A percentile compares a stretch with the other conserved stretches of the same genome.
phyloP scores from a whole-genome alignment of 2,113 vertebrate species.

The Phaethornis superciliosus region DNA sequence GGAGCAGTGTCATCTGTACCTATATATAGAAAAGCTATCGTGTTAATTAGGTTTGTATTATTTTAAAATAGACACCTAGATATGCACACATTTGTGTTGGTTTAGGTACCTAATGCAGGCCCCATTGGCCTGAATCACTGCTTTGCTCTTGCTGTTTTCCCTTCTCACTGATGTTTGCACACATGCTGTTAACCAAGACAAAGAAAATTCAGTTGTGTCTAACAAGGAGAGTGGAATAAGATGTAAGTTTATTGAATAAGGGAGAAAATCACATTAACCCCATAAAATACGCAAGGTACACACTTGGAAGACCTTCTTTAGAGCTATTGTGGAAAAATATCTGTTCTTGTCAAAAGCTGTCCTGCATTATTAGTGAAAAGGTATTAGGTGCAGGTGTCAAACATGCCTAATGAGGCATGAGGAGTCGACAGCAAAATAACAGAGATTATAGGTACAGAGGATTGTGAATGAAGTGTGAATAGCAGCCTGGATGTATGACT shows the following conservation, averaged over 20 bases:
- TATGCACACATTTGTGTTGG: neutral
- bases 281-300: neutral
- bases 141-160: neutral
- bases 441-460: slow-evolving; percentile 74
- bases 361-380: slow-evolving; percentile 65
- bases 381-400: slow-evolving; percentile 79
- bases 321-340: slow-evolving; percentile 61
- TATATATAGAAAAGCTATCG: slow-evolving; percentile 51
- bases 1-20: neutral
- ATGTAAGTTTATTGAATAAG: slow-evolving; percentile 25
- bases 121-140: neutral
- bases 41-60: slow-evolving; percentile 45
- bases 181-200: neutral
- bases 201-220: neutral
- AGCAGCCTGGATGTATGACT: slow-evolving; percentile 70
- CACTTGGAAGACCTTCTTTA: slow-evolving; percentile 38
- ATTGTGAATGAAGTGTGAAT: slow-evolving; percentile 76
- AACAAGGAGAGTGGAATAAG: slow-evolving; percentile 57
- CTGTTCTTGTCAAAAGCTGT: slow-evolving; percentile 70
- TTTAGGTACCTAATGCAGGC: neutral
- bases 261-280: slow-evolving; percentile 2
- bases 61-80: slow-evolving; percentile 30
- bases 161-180: neutral
- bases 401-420: slow-evolving; percentile 78
- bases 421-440: slow-evolving; percentile 76